A percentile compares a stretch with the other conserved stretches of the same genome.
phyloP scores from a whole-genome alignment of 2,797 vertebrate species.

The Oryzias dopingdopingensis region DNA sequence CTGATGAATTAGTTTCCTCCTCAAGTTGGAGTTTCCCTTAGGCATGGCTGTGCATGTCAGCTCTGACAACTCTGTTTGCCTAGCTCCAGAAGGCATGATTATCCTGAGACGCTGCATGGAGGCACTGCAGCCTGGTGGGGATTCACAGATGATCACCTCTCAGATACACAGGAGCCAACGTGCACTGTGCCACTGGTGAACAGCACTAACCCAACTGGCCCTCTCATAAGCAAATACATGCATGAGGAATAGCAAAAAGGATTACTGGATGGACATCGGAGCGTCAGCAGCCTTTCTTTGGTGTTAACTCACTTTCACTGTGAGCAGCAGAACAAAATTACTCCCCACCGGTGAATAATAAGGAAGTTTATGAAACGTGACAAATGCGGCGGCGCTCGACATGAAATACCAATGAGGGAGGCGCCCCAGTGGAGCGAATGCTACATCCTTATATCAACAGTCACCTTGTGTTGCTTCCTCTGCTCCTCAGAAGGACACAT shows the following conservation, averaged over 20 bases:
- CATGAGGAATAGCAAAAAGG: slow-evolving; percentile 52
- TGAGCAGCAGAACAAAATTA: slow-evolving; percentile 65
- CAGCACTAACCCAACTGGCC: slow-evolving; percentile 64
- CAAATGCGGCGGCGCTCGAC: slow-evolving; percentile 70
- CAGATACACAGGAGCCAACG: slow-evolving; percentile 47
- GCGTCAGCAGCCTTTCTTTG: slow-evolving; percentile 53
- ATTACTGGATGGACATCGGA: slow-evolving; percentile 65
- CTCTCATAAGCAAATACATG: slow-evolving; percentile 66
- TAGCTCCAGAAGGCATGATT: slow-evolving; percentile 60
- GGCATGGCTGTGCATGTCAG: slow-evolving; percentile 55
- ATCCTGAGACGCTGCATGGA: slow-evolving; percentile 38
- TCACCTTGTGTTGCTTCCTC: slow-evolving; percentile 73
- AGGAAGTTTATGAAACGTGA: slow-evolving; percentile 80
- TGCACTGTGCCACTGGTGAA: slow-evolving; percentile 37
- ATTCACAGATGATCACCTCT: slow-evolving; percentile 60
- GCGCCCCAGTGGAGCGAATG: slow-evolving; percentile 63
- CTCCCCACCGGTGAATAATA: slow-evolving; percentile 77
- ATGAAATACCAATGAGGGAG: slow-evolving; percentile 77
- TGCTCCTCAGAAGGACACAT: slow-evolving; percentile 62
- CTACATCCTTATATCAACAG: slow-evolving; percentile 78
- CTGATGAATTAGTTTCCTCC: slow-evolving; percentile 62
- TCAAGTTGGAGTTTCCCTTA: slow-evolving; percentile 39
- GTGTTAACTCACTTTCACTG: slow-evolving; percentile 61
- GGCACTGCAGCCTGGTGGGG: slow-evolving; percentile 35
- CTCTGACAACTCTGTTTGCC: slow-evolving; percentile 73